Base-by-base conservation (phyloP, 2,888 invertebrate species). In the Muschampia plurimacula region DNA sequence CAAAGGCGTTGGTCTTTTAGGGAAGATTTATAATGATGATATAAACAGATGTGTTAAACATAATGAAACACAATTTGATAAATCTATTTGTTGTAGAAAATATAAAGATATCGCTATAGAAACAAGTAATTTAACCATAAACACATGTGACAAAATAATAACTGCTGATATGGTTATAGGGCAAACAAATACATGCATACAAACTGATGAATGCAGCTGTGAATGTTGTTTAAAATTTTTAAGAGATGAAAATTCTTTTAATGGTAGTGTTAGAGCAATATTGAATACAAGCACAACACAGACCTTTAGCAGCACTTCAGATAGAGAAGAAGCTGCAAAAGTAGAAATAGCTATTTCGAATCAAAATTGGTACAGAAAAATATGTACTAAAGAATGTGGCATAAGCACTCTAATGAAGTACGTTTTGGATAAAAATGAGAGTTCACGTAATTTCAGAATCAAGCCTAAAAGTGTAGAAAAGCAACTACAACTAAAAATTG, bases 1-100 rank as follows among this genome's bases (percentile, higher is more conserved):
- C 13, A 85, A 84, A 55, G 86, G 88, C 0, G 75, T 90, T n/a
- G 83, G 87, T 78, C 81, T 91, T 15, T 79, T 91, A 64, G 90
- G 88, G 0, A 88, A 86, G 74, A 92, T 90, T 72, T 90, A 90
- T 75, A 84, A 84, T 41, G 87, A 88, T 22, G 82, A 85, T 0
- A 66, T 67, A 9, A 79, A 74, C 9, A 75, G 74, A 57, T 68
- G 22, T 57, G 67, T 72, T 9, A 82, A 80, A 41, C 81, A 86
- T 12, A 80, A 76, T 2, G 78, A 74, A 2, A 86, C 85, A 10
- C 85, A 87, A 74, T 82, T 75, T 67, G 82, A 85, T 57, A 73
- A 81, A 12, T 71, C 36, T 2, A 75, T 78, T 15, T 75, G 74
- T 2, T 72, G 70, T 32, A 76, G 62, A 10, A 22, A 60, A 9